phyloP scores from a whole-genome alignment of 2,888 invertebrate species.

The Perithous albicinctus region DNA sequence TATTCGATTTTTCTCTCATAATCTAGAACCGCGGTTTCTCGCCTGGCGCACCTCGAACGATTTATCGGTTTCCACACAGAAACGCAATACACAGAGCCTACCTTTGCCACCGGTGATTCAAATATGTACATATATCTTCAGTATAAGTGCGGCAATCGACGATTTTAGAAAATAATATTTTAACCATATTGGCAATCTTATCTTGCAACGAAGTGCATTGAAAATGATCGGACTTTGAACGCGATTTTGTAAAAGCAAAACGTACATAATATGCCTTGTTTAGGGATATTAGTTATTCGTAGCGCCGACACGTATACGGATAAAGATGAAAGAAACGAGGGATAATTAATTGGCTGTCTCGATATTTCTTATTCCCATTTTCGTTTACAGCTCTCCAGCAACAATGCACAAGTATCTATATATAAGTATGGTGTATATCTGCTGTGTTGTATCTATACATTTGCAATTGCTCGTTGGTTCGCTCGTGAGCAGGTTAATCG shows the following conservation, averaged over 20 bases:
- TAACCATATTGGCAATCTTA: slow-evolving; percentile 40
- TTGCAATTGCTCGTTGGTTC: slow-evolving; percentile 34
- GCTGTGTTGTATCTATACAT: neutral
- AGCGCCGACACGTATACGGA: slow-evolving; percentile 12
- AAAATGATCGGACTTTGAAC: slow-evolving; percentile 26
- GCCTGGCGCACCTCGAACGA: slow-evolving; percentile 55
- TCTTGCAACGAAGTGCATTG: neutral
- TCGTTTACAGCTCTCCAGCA: slow-evolving; percentile 31
- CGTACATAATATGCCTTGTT: slow-evolving; percentile 53
- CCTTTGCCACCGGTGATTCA: slow-evolving; percentile 8
- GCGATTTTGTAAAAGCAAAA: slow-evolving; percentile 39
- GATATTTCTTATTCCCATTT: slow-evolving; percentile 42
- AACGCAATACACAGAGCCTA: slow-evolving; percentile 17
- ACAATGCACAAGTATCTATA: slow-evolving; percentile 26
- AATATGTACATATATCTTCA: no score
- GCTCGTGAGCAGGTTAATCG: slow-evolving; percentile 60
- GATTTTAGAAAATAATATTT: slow-evolving; percentile 40
- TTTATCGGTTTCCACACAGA: slow-evolving; percentile 16
- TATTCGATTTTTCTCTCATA: slow-evolving; percentile 14
- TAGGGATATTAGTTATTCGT: slow-evolving; percentile 32
- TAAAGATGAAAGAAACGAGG: slow-evolving; percentile 49
- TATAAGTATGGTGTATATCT: slow-evolving; percentile 1
- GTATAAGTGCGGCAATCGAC: slow-evolving; percentile 43
- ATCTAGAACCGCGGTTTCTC: slow-evolving; percentile 9
- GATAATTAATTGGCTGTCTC: slow-evolving; percentile 61